Evolutionary conservation across 2,797 vertebrate genomes (phyloP), one percentile per base, ranked within the genome.

Genomic region (Sciurus vulgaris): DNA sequence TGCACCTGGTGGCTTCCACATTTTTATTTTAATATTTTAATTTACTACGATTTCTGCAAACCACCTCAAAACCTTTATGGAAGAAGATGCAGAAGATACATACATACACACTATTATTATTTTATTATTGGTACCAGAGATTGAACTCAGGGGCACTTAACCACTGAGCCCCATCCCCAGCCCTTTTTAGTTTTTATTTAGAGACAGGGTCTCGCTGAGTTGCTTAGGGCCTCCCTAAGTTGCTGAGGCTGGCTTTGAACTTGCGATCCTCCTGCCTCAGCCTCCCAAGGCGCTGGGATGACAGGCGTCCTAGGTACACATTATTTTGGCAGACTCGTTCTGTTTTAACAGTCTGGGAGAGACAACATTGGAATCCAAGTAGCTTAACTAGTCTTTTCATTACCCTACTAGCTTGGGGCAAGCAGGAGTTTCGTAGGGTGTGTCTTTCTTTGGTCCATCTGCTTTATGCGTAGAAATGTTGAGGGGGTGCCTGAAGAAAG

Each of bases 11-110:
- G 56, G 24, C 56, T 67, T 89, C 95, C 61, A 67, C 4, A 59
- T 72, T 92, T 65, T 89, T 51, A 70, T 92, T 92, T 86, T 69
- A 84, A 82, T 67, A 94, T 82, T 92, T 90, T 63, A 65, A 33
- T 74, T 35, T 85, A 63, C 78, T 95, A 33, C 3, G 30, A 76
- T 78, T 84, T 79, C 83, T 89, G 72, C 30, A 86, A 76, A 70
- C 54, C n/a, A 9, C 72, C 54, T 72, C n/a, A 30, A 89, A 51
- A 69, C 41, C 70, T 92, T 91, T 44, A 78, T 35, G 28, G 44
- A 79, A 95, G 88, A 86, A 30, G 38, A 38, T 4, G 49, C 24
- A 33, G 93, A 93, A 81, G 26, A 93, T 74, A 56, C 49, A 67
- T 41, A 79, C 30, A 63, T 49, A 20, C 77, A 51, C 54, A 87